Percentiles rank a stretch among this genome's conserved stretches.
phyloP scores from a whole-genome alignment of 2,797 vertebrate species.

The Delichon dasypus region DNA sequence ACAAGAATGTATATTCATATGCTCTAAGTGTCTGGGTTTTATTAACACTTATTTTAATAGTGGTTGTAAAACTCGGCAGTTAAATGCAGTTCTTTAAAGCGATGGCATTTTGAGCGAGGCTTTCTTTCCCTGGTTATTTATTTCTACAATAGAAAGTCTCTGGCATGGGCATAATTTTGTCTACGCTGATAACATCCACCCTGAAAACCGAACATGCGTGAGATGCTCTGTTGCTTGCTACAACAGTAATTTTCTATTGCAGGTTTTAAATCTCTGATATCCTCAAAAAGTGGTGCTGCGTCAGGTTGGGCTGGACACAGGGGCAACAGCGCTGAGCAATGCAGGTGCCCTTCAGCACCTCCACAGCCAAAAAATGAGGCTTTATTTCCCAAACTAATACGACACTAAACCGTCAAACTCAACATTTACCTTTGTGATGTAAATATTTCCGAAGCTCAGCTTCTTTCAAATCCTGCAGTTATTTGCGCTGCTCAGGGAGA shows the following conservation, averaged over 20 bases:
- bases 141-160: background rate
- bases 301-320: background rate
- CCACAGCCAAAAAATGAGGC: background rate
- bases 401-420: background rate
- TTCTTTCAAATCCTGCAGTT: background rate
- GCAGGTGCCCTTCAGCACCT: background rate
- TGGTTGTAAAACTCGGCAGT: background rate
- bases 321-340: rapidly evolving
- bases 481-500: background rate
- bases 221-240: background rate
- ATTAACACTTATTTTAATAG: conserved; percentile 18
- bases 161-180: background rate
- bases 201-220: rapidly evolving
- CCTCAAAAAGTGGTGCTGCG: background rate
- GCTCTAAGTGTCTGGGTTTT: background rate
- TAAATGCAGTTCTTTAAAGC: background rate
- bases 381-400: background rate
- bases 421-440: conserved; percentile 31
- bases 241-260: background rate
- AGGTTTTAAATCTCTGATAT: background rate
- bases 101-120: background rate
- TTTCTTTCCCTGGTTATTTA: background rate
- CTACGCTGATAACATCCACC: rapidly evolving
- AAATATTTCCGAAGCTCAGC: conserved; percentile 20
- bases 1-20: background rate